Evolutionary conservation across 2,113 vertebrate genomes (phyloP).

Genomic region (Muscicapa adusta): DNA sequence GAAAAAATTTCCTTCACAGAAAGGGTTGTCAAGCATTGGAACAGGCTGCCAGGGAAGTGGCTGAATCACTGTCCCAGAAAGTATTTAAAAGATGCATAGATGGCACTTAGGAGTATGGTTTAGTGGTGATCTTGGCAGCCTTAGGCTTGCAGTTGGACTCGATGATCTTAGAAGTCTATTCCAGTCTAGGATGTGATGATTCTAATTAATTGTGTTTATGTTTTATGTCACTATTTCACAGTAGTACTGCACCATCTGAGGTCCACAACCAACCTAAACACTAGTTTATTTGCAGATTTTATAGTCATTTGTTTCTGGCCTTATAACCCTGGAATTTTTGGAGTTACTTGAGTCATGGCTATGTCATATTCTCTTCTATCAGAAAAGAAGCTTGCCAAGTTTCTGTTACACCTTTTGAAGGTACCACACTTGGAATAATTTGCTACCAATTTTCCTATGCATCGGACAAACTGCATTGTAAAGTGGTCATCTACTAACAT

Average conservation of each 20-base stretch:
- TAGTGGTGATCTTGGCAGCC: fast-evolving
- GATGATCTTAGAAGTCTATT: background rate
- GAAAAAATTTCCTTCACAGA: background rate
- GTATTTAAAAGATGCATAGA: background rate
- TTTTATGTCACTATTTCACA: background rate
- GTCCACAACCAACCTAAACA: background rate
- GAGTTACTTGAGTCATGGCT: background rate
- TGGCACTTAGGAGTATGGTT: background rate
- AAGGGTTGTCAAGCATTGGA: background rate
- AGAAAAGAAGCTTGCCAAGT: background rate
- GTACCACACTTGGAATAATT: background rate
- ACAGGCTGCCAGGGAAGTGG: background rate
- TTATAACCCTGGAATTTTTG: background rate
- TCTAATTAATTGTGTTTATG: background rate
- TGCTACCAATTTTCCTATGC: background rate
- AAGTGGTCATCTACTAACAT: background rate
- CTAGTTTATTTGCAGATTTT: background rate
- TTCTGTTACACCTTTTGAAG: background rate
- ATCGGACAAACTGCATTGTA: background rate
- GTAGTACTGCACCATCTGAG: background rate
- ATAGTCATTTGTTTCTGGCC: background rate
- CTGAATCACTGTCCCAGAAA: background rate
- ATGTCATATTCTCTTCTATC: background rate
- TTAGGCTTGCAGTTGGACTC: background rate
- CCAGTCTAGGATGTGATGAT: background rate